A percentile compares a stretch with the other conserved stretches of the same genome.
Evolutionary conservation across 2,113 vertebrate species (phyloP).

Genomic region (Callopanchax toddi): DNA sequence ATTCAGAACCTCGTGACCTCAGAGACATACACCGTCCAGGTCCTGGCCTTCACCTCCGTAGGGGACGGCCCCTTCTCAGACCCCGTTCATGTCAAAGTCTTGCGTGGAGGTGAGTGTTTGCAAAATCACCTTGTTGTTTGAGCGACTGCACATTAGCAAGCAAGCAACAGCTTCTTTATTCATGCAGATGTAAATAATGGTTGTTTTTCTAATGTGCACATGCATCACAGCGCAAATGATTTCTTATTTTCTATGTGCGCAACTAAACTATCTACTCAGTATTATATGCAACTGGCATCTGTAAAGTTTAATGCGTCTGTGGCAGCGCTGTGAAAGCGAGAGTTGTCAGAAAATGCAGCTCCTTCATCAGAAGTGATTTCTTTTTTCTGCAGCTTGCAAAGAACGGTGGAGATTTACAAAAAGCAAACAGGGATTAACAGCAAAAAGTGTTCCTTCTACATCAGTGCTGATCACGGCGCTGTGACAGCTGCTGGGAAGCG

Average conservation of each 20-base stretch:
- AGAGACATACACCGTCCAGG: constrained; percentile 92
- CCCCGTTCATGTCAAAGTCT: constrained; percentile 94
- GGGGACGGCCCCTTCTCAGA: constrained; percentile 96
- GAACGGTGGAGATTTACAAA: constrained; percentile 37
- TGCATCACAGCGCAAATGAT: constrained; percentile 21
- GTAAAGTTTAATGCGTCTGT: constrained; percentile 18
- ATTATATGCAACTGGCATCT: constrained; percentile 34
- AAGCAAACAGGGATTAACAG: constrained; percentile 51
- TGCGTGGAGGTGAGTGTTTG: constrained; percentile 87
- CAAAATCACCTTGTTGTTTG: background rate
- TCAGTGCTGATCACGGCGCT: constrained; percentile 22
- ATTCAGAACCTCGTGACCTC: constrained; percentile 91
- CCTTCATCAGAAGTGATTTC: constrained; percentile 41
- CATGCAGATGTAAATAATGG: constrained; percentile 6
- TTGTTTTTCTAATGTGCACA: constrained; percentile 17
- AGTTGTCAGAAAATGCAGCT: constrained; percentile 46
- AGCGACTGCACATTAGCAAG: too few species aligned
- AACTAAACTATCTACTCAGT: constrained; percentile 16
- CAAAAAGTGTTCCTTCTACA: constrained; percentile 30
- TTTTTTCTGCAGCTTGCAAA: constrained; percentile 32
- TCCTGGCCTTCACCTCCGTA: constrained; percentile 96
- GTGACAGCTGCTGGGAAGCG: constrained; percentile 41
- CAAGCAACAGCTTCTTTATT: constrained; percentile 16
- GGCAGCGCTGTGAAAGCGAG: constrained; percentile 35
- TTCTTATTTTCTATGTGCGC: constrained; percentile 21